Conservation (phyloP, 2,888 invertebrate genomes). For the Zeuzera pyrina region DNA sequence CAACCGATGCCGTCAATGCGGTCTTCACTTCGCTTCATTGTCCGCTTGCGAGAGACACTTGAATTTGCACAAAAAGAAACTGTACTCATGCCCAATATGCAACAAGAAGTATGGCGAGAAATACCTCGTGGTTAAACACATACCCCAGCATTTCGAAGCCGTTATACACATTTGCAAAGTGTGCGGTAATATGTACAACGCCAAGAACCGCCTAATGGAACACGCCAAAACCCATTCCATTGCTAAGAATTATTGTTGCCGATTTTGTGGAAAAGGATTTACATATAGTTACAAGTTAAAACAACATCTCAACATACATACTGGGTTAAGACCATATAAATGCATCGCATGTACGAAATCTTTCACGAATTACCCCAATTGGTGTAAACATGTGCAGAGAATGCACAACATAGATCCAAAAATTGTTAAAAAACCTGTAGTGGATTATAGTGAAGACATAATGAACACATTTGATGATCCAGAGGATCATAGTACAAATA, state of each 20-base stretch:
- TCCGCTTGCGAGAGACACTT: slow-evolving; percentile 40
- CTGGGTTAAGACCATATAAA: slow-evolving; percentile 66
- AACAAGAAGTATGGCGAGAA: slow-evolving; percentile 66
- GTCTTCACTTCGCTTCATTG: slow-evolving; percentile 38
- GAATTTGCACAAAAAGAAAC: slow-evolving; percentile 38
- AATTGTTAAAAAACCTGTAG: slow-evolving; percentile 12
- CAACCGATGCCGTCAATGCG: slow-evolving; percentile 46
- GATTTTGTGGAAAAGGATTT: slow-evolving; percentile 66
- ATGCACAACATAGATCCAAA: slow-evolving; percentile 37
- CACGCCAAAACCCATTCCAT: slow-evolving; percentile 50
- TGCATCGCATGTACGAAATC: slow-evolving; percentile 70
- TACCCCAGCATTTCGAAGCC: slow-evolving; percentile 43
- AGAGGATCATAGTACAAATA: no score
- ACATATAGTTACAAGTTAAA: slow-evolving; percentile 30
- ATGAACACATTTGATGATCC: no score
- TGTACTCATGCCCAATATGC: slow-evolving; percentile 72
- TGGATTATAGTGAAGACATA: no score
- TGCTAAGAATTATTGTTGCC: slow-evolving; percentile 60
- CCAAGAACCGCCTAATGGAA: slow-evolving; percentile 38
- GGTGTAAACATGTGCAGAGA: slow-evolving; percentile 66
- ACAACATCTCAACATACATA: slow-evolving; percentile 74
- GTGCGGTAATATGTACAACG: slow-evolving; percentile 69
- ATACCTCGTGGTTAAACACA: slow-evolving; percentile 40
- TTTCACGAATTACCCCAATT: slow-evolving; percentile 73
- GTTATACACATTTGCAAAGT: slow-evolving; percentile 69